Percentiles rank a stretch among this genome's conserved stretches.
These are phyloP conservation scores for Xenus cinereus DNA, from an alignment of 2,113 vertebrate species.

Conservation along the genomic window DNA sequence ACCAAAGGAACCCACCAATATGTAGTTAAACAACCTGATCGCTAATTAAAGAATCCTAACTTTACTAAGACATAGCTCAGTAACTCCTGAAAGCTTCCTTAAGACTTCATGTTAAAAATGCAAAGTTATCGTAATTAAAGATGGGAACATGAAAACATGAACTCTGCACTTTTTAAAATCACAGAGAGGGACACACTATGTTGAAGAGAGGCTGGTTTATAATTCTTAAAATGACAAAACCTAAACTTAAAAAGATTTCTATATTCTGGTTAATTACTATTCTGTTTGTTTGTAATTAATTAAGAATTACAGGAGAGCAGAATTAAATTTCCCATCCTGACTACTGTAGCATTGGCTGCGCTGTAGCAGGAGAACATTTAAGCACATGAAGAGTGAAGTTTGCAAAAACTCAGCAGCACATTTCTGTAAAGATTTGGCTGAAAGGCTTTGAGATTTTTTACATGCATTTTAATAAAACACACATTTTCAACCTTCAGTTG, in stretches of 20 bases:
- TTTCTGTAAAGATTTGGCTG: not conserved
- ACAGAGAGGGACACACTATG: accelerated
- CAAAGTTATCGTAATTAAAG: not conserved
- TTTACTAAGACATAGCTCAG: not conserved
- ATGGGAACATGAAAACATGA: not conserved
- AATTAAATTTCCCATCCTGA: not conserved
- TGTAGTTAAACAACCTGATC: not conserved
- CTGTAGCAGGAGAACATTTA: not conserved
- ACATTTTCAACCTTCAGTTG: not conserved
- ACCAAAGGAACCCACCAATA: not conserved
- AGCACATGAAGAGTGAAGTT: not conserved
- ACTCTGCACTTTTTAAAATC: not conserved
- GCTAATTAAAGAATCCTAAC: not conserved
- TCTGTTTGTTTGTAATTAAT: not conserved
- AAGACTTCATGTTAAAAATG: not conserved
- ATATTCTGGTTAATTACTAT: not conserved
- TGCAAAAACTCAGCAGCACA: not conserved
- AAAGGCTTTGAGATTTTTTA: not conserved
- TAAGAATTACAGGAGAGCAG: not conserved
- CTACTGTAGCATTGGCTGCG: not conserved
- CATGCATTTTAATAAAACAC: not conserved
- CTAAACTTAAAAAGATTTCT: not conserved
- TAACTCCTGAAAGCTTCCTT: not conserved
- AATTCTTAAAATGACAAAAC: not conserved
- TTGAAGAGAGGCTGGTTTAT: not conserved